Evolutionary conservation across 2,113 vertebrate genomes (phyloP).

Genomic region (Callipepla squamata): DNA sequence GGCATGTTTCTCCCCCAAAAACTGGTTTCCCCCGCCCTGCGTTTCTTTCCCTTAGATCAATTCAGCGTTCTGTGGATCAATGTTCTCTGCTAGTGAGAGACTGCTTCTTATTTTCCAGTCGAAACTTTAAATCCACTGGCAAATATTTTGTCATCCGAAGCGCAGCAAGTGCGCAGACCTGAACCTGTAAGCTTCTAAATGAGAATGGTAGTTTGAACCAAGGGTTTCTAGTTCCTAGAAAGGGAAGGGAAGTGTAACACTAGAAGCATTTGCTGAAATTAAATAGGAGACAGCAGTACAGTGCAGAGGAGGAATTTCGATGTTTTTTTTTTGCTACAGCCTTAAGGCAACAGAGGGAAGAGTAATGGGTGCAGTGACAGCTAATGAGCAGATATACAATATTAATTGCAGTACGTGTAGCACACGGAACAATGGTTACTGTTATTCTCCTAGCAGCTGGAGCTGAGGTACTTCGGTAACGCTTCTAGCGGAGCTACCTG

Average conservation of each 20-base stretch:
- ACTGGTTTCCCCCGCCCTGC: constrained; percentile 1
- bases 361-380: constrained; percentile 25
- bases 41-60: constrained; percentile 35
- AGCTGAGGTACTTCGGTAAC: neutral
- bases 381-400: constrained; percentile 76
- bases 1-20: constrained; percentile 48
- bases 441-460: constrained; percentile 25
- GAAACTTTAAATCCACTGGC: neutral
- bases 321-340: constrained; percentile 23
- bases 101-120: constrained; percentile 2
- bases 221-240: neutral
- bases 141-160: constrained; percentile 14
- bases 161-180: neutral
- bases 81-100: constrained; percentile 6
- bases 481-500: neutral
- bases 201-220: neutral
- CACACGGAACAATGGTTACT: constrained; percentile 62
- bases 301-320: constrained; percentile 31
- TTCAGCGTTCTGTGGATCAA: neutral
- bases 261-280: constrained; percentile 24
- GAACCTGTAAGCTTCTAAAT: neutral
- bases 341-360: constrained; percentile 70
- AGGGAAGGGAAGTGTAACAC: neutral
- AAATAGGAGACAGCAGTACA: constrained; percentile 26
- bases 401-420: constrained; percentile 71